phyloP scores from a whole-genome alignment of 92 coral and sea anemone species.

The Actinernus sp. region DNA sequence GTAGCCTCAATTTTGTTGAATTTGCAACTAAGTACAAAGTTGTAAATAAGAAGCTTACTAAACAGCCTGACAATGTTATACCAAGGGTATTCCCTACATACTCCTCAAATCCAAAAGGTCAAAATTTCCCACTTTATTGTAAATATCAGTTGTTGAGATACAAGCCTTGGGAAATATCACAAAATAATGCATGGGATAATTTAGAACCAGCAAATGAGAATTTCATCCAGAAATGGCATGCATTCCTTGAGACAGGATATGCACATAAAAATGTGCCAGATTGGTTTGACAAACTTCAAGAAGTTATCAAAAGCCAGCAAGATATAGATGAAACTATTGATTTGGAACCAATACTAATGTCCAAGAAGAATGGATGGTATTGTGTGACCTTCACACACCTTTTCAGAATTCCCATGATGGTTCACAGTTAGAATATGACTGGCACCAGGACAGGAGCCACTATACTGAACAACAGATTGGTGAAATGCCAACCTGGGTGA shows the following conservation, averaged over 20 bases:
- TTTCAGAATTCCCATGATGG: conserved; percentile 6
- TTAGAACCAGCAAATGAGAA: conserved; percentile 37
- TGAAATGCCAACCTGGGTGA: conserved; percentile 55
- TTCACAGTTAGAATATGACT: conserved; percentile 15
- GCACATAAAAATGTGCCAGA: conserved; percentile 53
- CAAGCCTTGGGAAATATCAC: conserved; percentile 41
- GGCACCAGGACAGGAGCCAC: conserved; percentile 36
- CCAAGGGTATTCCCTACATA: conserved; percentile 60
- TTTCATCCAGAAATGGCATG: background rate
- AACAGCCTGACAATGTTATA: conserved; percentile 53
- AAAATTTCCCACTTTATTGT: conserved; percentile 46
- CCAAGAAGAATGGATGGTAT: conserved; percentile 59
- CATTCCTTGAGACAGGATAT: conserved; percentile 49
- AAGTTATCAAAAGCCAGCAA: conserved; percentile 42
- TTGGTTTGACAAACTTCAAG: conserved; percentile 63
- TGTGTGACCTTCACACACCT: conserved; percentile 51
- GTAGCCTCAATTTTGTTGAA: conserved; percentile 41
- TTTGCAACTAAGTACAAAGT: conserved; percentile 67
- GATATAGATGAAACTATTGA: conserved; percentile 22
- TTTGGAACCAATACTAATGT: background rate
- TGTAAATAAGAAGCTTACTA: conserved; percentile 50
- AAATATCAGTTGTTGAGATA: conserved; percentile 70
- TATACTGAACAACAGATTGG: conserved; percentile 60
- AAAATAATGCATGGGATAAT: conserved; percentile 68
- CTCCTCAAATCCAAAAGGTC: conserved; percentile 67